Percentiles rank a stretch among this genome's conserved stretches.
These are phyloP conservation scores for Myotis findleyi DNA, from an alignment of 2,797 vertebrate species.

Conservation along the genomic window DNA sequence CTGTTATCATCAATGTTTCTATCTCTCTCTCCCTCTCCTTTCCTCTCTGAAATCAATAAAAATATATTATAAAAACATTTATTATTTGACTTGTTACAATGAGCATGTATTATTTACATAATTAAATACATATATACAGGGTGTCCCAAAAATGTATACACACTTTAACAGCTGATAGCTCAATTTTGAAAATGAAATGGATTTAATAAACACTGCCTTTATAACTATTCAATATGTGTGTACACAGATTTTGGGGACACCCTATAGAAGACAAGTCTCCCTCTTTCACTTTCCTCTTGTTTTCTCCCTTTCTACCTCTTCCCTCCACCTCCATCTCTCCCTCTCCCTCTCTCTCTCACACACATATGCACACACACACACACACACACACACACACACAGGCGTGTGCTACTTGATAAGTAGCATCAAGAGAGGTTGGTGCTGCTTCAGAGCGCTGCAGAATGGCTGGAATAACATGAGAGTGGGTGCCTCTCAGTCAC, in stretches of 20 bases:
- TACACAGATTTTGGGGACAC: too few species aligned
- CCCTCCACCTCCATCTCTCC: background rate
- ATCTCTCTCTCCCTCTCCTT: background rate
- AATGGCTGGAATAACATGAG: background rate
- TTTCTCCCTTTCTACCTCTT: background rate
- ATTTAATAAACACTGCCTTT: too few species aligned
- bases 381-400: background rate
- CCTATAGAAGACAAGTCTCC: background rate
- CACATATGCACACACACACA: background rate
- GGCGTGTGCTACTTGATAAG: background rate
- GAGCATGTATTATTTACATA: constrained; percentile 44
- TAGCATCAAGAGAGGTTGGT: background rate
- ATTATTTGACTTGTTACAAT: constrained; percentile 23
- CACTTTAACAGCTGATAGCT: too few species aligned
- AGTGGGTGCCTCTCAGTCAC: background rate
- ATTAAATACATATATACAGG: constrained; percentile 15
- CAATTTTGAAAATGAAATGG: too few species aligned
- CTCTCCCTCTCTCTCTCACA: background rate
- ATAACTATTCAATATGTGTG: too few species aligned
- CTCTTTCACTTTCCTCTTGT: background rate
- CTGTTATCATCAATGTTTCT: background rate
- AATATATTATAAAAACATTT: background rate
- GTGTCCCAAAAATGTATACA: too few species aligned
- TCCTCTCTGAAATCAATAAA: too few species aligned
- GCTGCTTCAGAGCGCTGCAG: background rate